phyloP scores from a whole-genome alignment of 2,797 vertebrate species.

The Carcharodon carcharias region DNA sequence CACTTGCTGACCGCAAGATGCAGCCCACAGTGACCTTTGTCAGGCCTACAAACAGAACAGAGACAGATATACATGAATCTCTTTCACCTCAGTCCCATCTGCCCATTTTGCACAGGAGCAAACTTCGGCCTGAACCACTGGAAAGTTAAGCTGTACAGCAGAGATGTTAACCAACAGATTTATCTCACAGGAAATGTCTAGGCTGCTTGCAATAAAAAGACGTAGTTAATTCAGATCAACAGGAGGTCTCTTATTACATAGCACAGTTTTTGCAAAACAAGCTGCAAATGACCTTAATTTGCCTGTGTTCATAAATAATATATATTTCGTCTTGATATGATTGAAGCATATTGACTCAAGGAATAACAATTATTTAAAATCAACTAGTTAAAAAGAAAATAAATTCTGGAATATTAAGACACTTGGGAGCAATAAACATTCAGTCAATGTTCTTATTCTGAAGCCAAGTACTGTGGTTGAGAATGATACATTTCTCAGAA shows the following conservation, averaged over 20 bases:
- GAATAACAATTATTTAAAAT: not conserved
- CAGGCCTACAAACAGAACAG: not conserved
- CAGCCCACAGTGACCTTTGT: not conserved
- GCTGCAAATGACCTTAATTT: not conserved
- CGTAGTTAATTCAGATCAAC: not conserved
- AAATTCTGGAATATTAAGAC: not conserved
- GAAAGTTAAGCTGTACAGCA: not conserved
- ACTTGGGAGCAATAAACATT: not conserved
- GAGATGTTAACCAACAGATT: not conserved
- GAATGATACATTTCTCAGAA: not conserved
- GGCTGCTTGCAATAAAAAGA: not conserved
- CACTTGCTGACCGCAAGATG: no score
- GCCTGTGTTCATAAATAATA: not conserved
- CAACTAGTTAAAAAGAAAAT: not conserved
- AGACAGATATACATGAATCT: not conserved
- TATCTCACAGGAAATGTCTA: conserved; percentile 14
- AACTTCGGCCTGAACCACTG: not conserved
- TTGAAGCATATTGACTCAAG: not conserved
- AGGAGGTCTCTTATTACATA: not conserved
- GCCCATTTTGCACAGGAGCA: not conserved
- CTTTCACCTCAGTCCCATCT: not conserved
- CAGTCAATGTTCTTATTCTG: not conserved
- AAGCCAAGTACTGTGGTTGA: not conserved
- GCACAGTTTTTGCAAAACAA: not conserved
- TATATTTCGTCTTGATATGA: not conserved